Base-by-base conservation (phyloP, 2,888 invertebrate species). In the Agrochola lota region DNA sequence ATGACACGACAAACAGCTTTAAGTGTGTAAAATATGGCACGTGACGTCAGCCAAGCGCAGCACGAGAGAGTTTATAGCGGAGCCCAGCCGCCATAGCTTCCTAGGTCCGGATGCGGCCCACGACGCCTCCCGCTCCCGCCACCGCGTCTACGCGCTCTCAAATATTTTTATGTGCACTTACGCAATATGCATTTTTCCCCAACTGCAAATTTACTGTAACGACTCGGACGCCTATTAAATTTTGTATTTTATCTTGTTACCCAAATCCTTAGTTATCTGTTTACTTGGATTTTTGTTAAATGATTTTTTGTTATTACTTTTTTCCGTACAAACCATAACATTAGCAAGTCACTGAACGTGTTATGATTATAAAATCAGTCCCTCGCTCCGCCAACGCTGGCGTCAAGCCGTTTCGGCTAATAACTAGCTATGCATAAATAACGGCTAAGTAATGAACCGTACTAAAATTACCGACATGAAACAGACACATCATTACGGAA, bases 1-100 rank as follows among this genome's bases (percentile, higher is more conserved):
- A 95, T 95, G 95, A 96, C 96, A 95, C 96, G 96, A 96, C 96
- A 96, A 96, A 96, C 96, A 96, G 96, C 95, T 96, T 96, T 96
- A 96, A 96, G 95, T 95, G 95, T 95, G 94, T 96, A 95, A 96
- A 96, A 95, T 96, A 96, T 96, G 95, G 95, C 91, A 91, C 89
- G 91, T 95, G 94, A 94, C 94, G 95, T 95, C 95, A 95, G 93
- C 95, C 94, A 94, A 95, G 94, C 94, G 94, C 90, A 91, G 92
- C 93, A 90, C 92, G 93, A 91, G 93, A 90, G 93, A 92, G 92
- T 95, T 94, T 94, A 94, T 94, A 91, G 92, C 92, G 92, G 91
- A 92, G 92, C 92, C 93, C 72, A 78, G 70, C 52, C 55, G 43
- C 59, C 93, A n/a, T 35, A 49, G 35, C 26, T 26, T 75, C 46